phyloP scores from a whole-genome alignment of 2,888 invertebrate species.

The Pammene fasciana region DNA sequence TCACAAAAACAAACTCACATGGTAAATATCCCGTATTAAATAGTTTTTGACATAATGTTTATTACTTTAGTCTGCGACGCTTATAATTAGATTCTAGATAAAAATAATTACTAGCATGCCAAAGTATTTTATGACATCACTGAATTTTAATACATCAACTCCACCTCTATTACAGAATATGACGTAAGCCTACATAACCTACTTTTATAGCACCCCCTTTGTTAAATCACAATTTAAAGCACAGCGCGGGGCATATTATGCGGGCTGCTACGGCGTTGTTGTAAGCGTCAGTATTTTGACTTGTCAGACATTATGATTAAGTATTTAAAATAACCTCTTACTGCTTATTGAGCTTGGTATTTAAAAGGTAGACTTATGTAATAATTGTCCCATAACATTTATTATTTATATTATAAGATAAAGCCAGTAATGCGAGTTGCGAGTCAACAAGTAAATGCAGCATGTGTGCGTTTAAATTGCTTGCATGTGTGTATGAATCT shows the following conservation, averaged over 20 bases:
- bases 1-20: too few relatives aligned
- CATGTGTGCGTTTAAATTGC: neutral
- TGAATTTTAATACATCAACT: constrained; percentile 13
- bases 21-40: too few relatives aligned
- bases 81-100: too few relatives aligned
- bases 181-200: constrained; percentile 21
- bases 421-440: neutral
- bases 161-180: constrained; percentile 13
- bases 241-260: constrained; percentile 19
- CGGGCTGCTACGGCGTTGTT: constrained; percentile 1
- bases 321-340: too few relatives aligned
- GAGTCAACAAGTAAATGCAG: neutral
- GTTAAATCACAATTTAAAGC: constrained; percentile 32
- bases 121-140: neutral
- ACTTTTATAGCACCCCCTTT: constrained; percentile 33
- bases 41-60: too few relatives aligned
- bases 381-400: too few relatives aligned
- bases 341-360: too few relatives aligned
- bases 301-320: neutral
- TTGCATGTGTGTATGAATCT: too few relatives aligned
- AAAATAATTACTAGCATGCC: too few relatives aligned
- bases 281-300: constrained; percentile 1
- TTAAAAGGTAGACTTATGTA: too few relatives aligned
- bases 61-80: too few relatives aligned
- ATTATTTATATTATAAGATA: too few relatives aligned